Conservation (phyloP, 2,113 vertebrate genomes). For the Grammomys dolichurus region DNA sequence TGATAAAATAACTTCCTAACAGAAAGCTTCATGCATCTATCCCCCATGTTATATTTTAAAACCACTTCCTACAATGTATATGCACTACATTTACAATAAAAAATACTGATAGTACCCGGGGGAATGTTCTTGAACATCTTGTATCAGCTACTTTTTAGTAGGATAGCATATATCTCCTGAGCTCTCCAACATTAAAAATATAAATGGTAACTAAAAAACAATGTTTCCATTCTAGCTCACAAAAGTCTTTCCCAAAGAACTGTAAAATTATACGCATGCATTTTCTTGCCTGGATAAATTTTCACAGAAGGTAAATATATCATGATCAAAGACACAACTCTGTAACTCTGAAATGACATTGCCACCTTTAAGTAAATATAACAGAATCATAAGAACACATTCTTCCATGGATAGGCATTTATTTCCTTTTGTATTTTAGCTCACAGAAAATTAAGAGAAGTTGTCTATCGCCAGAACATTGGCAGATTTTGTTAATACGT, state of each 20-base stretch:
- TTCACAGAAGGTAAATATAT: slow-evolving; percentile 62
- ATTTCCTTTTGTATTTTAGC: slow-evolving; percentile 47
- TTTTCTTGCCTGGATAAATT: slow-evolving; percentile 47
- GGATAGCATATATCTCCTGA: slow-evolving; percentile 16
- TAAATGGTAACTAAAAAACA: not conserved
- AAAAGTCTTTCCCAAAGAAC: slow-evolving; percentile 50
- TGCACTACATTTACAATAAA: not conserved
- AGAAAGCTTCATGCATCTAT: not conserved
- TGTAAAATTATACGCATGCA: slow-evolving; percentile 7
- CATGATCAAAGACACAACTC: slow-evolving; percentile 49
- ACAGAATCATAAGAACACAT: slow-evolving; percentile 37
- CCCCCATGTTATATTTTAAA: not conserved
- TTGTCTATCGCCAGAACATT: slow-evolving; percentile 51
- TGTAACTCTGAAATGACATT: slow-evolving; percentile 59
- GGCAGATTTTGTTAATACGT: slow-evolving; percentile 59
- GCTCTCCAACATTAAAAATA: slow-evolving; percentile 7
- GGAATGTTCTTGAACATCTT: not conserved
- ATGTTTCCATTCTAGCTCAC: slow-evolving; percentile 42
- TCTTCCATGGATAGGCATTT: not conserved
- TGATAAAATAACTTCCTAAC: not conserved
- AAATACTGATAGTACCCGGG: not conserved
- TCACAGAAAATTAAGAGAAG: not conserved
- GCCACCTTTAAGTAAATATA: slow-evolving; percentile 61
- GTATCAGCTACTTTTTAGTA: not conserved
- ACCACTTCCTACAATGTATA: not conserved